phyloP scores from a whole-genome alignment of 2,797 vertebrate species.

The Gephyroberyx darwinii region DNA sequence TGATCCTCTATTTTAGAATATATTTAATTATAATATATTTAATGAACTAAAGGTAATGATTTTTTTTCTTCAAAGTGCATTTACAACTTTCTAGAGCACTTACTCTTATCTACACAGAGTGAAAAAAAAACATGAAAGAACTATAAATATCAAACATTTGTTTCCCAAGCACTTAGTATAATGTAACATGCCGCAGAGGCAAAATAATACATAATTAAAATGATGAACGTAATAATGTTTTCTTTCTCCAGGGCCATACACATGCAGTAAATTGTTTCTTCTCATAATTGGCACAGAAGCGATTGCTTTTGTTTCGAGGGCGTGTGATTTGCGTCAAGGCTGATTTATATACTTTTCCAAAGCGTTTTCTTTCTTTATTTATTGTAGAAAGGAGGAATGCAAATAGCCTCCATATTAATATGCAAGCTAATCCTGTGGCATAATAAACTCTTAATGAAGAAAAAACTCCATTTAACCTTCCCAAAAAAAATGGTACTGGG shows the following conservation, averaged over 20 bases:
- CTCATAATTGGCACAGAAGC: slow-evolving; percentile 28
- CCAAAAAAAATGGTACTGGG: background rate
- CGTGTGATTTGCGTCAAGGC: slow-evolving; percentile 22
- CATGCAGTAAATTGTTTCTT: slow-evolving; percentile 6
- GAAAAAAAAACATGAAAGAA: background rate
- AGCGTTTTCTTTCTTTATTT: slow-evolving; percentile 24
- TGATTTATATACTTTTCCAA: slow-evolving; percentile 15
- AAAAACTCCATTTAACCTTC: slow-evolving; percentile 25
- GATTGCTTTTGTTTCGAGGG: slow-evolving; percentile 28
- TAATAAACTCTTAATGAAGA: slow-evolving; percentile 4
- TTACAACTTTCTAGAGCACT: too few relatives aligned
- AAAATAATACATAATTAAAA: slow-evolving; percentile 34
- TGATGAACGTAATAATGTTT: slow-evolving; percentile 30
- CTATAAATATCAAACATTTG: background rate
- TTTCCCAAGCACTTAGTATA: background rate
- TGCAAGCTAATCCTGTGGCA: background rate
- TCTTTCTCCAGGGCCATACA: slow-evolving; percentile 20
- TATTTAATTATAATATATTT: too few relatives aligned
- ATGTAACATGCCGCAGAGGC: background rate
- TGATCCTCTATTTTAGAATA: background rate
- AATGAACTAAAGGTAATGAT: too few relatives aligned
- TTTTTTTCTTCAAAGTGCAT: too few relatives aligned
- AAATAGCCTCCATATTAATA: slow-evolving; percentile 36
- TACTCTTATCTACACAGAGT: background rate
- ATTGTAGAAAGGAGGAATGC: background rate